Base-by-base conservation (phyloP, 2,797 vertebrate species). In the Tapera naevia region DNA sequence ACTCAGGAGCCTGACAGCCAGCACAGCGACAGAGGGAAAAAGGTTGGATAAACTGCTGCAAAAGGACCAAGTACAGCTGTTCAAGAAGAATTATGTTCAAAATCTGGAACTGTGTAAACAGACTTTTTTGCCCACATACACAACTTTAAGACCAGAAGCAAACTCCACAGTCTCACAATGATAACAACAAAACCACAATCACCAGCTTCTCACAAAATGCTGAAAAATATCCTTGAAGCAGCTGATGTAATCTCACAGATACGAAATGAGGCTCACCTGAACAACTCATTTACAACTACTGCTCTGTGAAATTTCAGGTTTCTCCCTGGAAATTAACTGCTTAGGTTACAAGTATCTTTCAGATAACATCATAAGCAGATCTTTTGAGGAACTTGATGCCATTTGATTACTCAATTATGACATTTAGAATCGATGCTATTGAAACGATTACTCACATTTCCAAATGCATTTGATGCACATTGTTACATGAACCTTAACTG, bases 151-250 rank as follows among this genome's bases (percentile, higher is more conserved):
- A 96, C 98, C 98, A 98, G 99, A 99, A 89, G 99, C 98, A 80
- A 99, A 98, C 81, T 98, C 98, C 61, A 99, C 98, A 97, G 98
- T 99, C 95, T 98, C 98, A 73, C 98, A 98, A 88, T 96, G 98
- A 92, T 99, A 99, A 97, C 98, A 99, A 97, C 98, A 99, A 98
- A 99, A 98, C 98, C 98, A 97, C 98, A 1, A 98, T 98, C 33
- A 98, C 98, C 94, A 99, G 98, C 97, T 98, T 99, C 97, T 99
- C 98, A 25, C 99, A 98, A 69, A 99, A 98, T 98, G 98, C 98
- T 93, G 98, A 98, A 95, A 98, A 99, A 98, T 98, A 99, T 92
- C 98, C 98, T 1, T 98, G 98, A 90, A 99, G 97, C 7, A 98
- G 97, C 24, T 98, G 98, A 91, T 98, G 98, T 7, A 98, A 57